Evolutionary conservation across 2,797 vertebrate genomes (phyloP).

Genomic region (Hirundo rustica): DNA sequence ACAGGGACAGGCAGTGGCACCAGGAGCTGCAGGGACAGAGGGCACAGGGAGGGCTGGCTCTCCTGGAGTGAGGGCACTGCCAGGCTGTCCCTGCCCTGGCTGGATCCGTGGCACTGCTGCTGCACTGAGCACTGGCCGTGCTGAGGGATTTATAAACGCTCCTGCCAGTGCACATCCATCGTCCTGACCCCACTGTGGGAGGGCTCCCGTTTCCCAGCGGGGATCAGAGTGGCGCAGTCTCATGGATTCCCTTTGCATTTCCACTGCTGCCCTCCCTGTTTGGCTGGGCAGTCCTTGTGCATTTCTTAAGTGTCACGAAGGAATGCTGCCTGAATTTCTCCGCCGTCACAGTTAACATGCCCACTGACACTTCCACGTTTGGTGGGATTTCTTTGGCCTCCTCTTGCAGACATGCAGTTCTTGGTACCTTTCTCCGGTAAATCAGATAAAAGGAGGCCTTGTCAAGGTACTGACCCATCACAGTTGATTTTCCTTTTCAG

Average conservation of each 20-base stretch:
- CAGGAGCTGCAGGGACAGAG: not conserved
- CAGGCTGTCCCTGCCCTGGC: not conserved
- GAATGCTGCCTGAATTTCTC: fast-evolving
- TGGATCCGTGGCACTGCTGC: not conserved
- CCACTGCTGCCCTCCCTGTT: fast-evolving
- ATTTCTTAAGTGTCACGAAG: not conserved
- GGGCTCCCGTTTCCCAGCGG: fast-evolving
- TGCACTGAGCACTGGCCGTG: not conserved
- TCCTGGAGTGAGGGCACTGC: not conserved
- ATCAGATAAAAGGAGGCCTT: not conserved
- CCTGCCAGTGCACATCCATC: not conserved
- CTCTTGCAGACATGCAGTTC: not conserved
- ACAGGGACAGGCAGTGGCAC: not conserved
- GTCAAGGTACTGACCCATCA: not conserved
- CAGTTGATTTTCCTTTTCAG: not conserved
- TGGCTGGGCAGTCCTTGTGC: not conserved
- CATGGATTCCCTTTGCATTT: not conserved
- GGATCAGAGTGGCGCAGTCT: not conserved
- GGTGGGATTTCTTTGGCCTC: not conserved
- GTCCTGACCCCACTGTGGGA: not conserved
- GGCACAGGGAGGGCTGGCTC: not conserved
- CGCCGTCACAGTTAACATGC: not conserved
- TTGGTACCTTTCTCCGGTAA: not conserved
- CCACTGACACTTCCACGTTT: not conserved
- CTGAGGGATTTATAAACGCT: not conserved